Conservation (phyloP, 2,113 vertebrate species). For the Sapajus apella region DNA sequence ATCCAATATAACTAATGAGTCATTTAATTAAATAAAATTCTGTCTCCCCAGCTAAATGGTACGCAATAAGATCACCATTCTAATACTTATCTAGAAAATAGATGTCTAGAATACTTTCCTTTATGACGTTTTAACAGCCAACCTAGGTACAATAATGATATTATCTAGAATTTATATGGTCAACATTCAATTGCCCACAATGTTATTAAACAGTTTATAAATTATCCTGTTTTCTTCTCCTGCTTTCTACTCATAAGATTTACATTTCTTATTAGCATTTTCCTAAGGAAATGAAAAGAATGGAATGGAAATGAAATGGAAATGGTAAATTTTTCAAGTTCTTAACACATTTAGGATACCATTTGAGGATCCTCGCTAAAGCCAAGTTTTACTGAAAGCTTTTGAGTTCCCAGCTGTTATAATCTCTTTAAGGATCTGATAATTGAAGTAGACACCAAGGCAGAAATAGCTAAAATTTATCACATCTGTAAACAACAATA, state of each 20-base stretch:
- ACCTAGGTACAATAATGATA: constrained; percentile 61
- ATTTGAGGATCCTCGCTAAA: constrained; percentile 32
- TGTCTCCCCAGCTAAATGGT: constrained; percentile 52
- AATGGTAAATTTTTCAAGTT: constrained; percentile 38
- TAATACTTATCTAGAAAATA: constrained; percentile 65
- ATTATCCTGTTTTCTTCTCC: background rate
- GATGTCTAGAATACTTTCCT: constrained; percentile 58
- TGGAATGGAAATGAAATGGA: constrained; percentile 43
- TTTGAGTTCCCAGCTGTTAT: background rate
- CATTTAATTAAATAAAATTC: constrained; percentile 77
- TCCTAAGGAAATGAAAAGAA: constrained; percentile 44
- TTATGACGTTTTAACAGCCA: constrained; percentile 69
- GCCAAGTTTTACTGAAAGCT: background rate
- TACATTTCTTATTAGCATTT: constrained; percentile 60
- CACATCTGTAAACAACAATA: background rate
- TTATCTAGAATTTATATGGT: constrained; percentile 68
- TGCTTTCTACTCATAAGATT: constrained; percentile 40
- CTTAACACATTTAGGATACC: constrained; percentile 8
- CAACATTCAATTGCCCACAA: constrained; percentile 63
- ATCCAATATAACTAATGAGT: constrained; percentile 62
- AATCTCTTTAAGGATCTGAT: background rate
- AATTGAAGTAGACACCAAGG: background rate
- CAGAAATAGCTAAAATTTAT: constrained; percentile 13
- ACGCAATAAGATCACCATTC: constrained; percentile 49
- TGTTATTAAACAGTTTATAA: constrained; percentile 61